phyloP scores from a whole-genome alignment of 2,113 vertebrate species.

The Varanus salvator region DNA sequence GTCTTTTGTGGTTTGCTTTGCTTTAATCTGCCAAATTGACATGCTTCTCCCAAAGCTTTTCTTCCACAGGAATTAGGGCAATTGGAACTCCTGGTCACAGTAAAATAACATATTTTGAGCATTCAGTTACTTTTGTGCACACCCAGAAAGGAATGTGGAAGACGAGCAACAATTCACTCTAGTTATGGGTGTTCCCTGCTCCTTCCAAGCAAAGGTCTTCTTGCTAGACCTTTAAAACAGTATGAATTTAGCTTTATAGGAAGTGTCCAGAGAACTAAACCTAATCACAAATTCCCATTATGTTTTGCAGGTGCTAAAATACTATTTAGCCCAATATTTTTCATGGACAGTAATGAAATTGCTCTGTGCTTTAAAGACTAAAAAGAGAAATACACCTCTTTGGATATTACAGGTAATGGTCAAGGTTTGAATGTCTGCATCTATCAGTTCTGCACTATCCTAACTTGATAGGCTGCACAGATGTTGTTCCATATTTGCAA shows the following conservation, averaged over 20 bases:
- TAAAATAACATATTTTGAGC: not conserved
- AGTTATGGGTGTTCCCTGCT: slow-evolving; percentile 49
- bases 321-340: not conserved
- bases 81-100: not conserved
- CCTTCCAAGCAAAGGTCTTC: slow-evolving; percentile 24
- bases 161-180: slow-evolving; percentile 55
- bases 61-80: not conserved
- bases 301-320: slow-evolving; percentile 14
- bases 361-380: not conserved
- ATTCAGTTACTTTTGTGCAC: not conserved
- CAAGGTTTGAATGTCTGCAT: slow-evolving; percentile 5
- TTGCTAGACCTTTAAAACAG: slow-evolving; percentile 14
- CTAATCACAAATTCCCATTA: not conserved
- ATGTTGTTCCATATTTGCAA: slow-evolving; percentile 34
- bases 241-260: accelerated
- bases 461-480: slow-evolving; percentile 25
- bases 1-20: not conserved
- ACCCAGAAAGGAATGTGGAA: slow-evolving; percentile 44
- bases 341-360: not conserved
- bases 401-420: slow-evolving; percentile 25
- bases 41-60: not conserved
- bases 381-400: slow-evolving; percentile 1
- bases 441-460: slow-evolving; percentile 36
- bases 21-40: slow-evolving; percentile 8
- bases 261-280: not conserved